Conservation (phyloP, 2,888 invertebrate genomes). For the Celastrina argiolus region DNA sequence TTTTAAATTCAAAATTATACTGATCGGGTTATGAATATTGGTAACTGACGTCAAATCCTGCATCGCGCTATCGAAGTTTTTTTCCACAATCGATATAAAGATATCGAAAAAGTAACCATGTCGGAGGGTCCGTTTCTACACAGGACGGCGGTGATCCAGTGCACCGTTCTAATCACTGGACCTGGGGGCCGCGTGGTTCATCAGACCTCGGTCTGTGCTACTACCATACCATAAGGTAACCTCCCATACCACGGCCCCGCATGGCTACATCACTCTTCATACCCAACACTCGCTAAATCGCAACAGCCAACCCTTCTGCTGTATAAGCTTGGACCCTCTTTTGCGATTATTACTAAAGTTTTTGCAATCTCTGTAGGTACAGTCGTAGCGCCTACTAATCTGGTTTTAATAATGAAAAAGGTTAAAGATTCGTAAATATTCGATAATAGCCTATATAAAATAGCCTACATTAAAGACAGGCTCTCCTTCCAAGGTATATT, state of each 20-base stretch:
- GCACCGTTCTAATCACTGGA: conserved; percentile 7
- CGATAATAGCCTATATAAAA: no score
- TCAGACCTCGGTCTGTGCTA: neutral
- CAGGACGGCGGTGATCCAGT: neutral
- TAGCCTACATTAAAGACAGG: no score
- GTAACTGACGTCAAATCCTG: neutral
- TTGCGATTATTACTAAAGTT: no score
- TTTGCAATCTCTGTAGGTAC: no score
- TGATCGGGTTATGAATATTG: neutral
- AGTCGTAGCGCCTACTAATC: no score
- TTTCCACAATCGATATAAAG: neutral
- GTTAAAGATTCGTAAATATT: no score
- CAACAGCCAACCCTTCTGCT: conserved; percentile 7
- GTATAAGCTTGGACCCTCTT: conserved; percentile 3
- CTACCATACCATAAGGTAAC: neutral
- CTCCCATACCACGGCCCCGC: neutral
- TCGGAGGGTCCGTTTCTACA: conserved; percentile 4
- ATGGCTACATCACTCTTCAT: neutral
- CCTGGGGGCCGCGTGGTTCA: neutral
- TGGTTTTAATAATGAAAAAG: no score
- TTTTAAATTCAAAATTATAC: neutral
- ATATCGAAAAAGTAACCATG: neutral
- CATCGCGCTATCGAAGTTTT: conserved; percentile 10
- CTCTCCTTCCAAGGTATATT: no score
- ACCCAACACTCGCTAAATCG: neutral